Percentiles rank a stretch among this genome's conserved stretches.
phyloP scores from a whole-genome alignment of 2,113 vertebrate genomes.

The Brachypteracias leptosomus region DNA sequence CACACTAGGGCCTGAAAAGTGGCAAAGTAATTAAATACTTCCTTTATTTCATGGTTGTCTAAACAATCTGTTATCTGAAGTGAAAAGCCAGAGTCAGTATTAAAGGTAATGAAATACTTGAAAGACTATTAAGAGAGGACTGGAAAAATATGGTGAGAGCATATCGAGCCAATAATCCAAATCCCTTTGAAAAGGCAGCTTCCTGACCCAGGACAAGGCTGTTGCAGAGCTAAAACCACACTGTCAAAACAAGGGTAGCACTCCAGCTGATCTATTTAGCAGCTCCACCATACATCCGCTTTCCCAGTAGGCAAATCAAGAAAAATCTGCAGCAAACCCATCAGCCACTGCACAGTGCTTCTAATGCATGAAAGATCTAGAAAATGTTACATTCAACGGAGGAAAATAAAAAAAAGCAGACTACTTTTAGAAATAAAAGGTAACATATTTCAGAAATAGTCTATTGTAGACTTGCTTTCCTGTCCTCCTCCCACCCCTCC shows the following conservation, averaged over 20 bases:
- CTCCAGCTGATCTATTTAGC: constrained; percentile 7
- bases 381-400: not conserved
- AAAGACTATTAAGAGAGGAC: not conserved
- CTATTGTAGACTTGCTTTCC: not conserved
- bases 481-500: not conserved
- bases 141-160: constrained; percentile 32
- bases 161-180: not conserved
- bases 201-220: not conserved
- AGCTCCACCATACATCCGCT: not conserved
- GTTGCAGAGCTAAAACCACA: not conserved
- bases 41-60: constrained; percentile 44
- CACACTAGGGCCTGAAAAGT: not conserved
- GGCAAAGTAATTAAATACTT: constrained; percentile 54
- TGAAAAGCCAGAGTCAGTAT: not conserved
- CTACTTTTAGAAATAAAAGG: not conserved
- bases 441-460: not conserved
- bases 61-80: constrained; percentile 48
- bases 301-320: not conserved
- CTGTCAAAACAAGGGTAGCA: not conserved
- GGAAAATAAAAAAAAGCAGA: not conserved
- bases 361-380: not conserved
- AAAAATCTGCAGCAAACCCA: not conserved
- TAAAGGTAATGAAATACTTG: constrained; percentile 40
- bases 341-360: not conserved
- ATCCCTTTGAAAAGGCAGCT: constrained; percentile 16